These are phyloP conservation scores for Sebastiscus albofasciatus DNA, from an alignment of 2,797 vertebrate species.

Conservation along the genomic window DNA sequence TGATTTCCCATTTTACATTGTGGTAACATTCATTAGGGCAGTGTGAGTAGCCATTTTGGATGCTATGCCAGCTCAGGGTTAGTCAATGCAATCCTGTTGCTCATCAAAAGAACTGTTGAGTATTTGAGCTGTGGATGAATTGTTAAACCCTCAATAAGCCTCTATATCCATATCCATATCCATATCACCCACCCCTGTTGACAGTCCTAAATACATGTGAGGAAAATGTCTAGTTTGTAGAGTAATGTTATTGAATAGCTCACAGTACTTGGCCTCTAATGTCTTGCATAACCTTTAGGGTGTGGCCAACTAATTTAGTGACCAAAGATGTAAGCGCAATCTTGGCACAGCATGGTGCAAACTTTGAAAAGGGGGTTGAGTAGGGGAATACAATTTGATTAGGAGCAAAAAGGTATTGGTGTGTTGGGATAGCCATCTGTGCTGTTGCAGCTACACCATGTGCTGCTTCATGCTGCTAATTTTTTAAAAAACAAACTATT, in stretches of 20 bases:
- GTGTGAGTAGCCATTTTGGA: not conserved
- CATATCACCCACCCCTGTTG: not conserved
- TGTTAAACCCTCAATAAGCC: not conserved
- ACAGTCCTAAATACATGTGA: not conserved
- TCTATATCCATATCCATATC: too few relatives aligned
- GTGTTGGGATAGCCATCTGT: not conserved
- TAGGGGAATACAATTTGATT: not conserved
- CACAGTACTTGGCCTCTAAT: not conserved
- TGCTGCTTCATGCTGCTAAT: not conserved
- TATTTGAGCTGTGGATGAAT: not conserved
- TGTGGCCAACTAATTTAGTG: not conserved
- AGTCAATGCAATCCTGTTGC: not conserved
- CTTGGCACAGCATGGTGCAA: not conserved
- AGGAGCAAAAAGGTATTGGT: not conserved
- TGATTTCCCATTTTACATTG: not conserved
- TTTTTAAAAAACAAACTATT: not conserved
- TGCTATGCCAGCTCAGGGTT: not conserved
- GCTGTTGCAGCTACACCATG: not conserved
- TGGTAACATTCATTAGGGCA: not conserved
- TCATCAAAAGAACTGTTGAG: not conserved
- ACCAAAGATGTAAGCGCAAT: not conserved
- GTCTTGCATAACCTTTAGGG: not conserved
- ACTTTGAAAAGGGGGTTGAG: not conserved
- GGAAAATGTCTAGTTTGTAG: not conserved
- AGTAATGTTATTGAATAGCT: not conserved